A percentile compares a stretch with the other conserved stretches of the same genome.
Conservation (phyloP, 2,888 invertebrate genomes). For the Euplagia quadripunctaria region DNA sequence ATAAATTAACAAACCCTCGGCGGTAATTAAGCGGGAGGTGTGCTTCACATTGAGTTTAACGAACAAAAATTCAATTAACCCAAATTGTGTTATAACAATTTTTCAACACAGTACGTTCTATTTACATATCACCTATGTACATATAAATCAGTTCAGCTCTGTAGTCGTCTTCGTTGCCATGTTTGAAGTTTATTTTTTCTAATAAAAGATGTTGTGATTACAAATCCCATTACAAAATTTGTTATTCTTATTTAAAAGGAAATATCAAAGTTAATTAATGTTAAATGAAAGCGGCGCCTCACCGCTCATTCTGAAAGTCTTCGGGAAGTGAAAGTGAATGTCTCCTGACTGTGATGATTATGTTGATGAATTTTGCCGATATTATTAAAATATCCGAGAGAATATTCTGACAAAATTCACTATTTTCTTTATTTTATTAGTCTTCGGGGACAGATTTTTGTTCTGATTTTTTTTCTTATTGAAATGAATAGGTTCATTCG, state of each 20-base stretch:
- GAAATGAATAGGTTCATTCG: background rate
- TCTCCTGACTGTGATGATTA: background rate
- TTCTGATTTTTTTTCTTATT: background rate
- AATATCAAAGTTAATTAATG: background rate
- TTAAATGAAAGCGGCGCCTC: background rate
- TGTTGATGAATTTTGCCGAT: background rate
- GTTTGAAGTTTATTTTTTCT: constrained; percentile 50
- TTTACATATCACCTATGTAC: constrained; percentile 75
- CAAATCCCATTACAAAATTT: constrained; percentile 58
- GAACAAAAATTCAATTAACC: constrained; percentile 84
- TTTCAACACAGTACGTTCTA: constrained; percentile 69
- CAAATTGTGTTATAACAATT: constrained; percentile 76
- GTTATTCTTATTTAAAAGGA: constrained; percentile 27
- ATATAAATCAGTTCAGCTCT: constrained; percentile 66
- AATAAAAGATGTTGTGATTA: constrained; percentile 51
- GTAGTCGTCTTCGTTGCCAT: constrained; percentile 50
- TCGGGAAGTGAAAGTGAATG: background rate
- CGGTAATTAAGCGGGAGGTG: constrained; percentile 83
- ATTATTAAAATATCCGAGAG: background rate
- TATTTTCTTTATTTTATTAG: too few relatives aligned
- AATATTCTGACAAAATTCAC: too few relatives aligned
- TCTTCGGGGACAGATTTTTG: background rate
- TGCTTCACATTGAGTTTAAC: constrained; percentile 79
- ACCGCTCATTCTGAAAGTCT: background rate
- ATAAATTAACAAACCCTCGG: constrained; percentile 85